These are phyloP conservation scores for Ascaphus truei DNA, from an alignment of 2,113 vertebrate species.

Conservation along the genomic window DNA sequence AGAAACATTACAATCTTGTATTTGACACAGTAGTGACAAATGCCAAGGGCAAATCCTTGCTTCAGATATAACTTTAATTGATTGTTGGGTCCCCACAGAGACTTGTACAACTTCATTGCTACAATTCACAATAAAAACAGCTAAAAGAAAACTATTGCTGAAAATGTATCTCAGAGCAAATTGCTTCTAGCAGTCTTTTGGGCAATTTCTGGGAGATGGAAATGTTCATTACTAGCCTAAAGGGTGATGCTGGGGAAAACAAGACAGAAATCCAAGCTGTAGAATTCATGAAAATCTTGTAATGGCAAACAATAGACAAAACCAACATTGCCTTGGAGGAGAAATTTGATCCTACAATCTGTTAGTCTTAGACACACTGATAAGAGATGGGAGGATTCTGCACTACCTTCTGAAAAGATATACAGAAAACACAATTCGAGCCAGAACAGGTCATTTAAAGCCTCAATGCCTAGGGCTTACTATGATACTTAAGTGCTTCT, in stretches of 20 bases:
- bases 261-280: slow-evolving; percentile 76
- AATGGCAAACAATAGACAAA: slow-evolving; percentile 73
- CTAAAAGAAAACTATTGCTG: slow-evolving; percentile 36
- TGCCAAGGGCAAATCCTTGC: slow-evolving; percentile 41
- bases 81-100: slow-evolving; percentile 41
- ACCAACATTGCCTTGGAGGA: slow-evolving; percentile 77
- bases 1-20: background rate
- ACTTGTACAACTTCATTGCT: slow-evolving; percentile 42
- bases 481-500: slow-evolving; percentile 81
- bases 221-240: slow-evolving; percentile 65
- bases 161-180: slow-evolving; percentile 45
- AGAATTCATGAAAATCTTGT: slow-evolving; percentile 75
- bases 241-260: slow-evolving; percentile 68
- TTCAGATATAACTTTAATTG: slow-evolving; percentile 42
- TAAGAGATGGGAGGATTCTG: slow-evolving; percentile 70
- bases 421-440: slow-evolving; percentile 83
- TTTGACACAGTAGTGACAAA: slow-evolving; percentile 24
- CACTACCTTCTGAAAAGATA: slow-evolving; percentile 65
- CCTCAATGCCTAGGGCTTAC: slow-evolving; percentile 77
- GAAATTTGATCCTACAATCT: slow-evolving; percentile 89
- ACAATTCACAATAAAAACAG: slow-evolving; percentile 39
- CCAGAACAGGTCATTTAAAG: slow-evolving; percentile 73
- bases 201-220: slow-evolving; percentile 63
- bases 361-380: slow-evolving; percentile 79
- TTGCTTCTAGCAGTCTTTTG: slow-evolving; percentile 64